phyloP scores from a whole-genome alignment of 1,140 invertebrate genomes.

The Anagrus nilaparvatae region DNA sequence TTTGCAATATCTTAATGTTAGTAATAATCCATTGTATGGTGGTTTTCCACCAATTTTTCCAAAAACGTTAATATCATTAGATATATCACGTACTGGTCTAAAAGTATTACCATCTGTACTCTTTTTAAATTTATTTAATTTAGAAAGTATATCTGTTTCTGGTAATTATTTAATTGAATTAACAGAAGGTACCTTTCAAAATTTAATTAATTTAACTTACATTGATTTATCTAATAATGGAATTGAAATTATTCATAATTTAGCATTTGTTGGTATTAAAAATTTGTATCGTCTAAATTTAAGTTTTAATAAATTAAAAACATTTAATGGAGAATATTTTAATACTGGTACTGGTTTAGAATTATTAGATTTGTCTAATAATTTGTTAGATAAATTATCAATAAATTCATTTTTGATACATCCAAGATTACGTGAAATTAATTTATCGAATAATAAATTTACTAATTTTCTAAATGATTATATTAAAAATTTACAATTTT shows the following conservation, averaged over 20 bases:
- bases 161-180: constrained; percentile 62
- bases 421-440: constrained; percentile 56
- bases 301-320: constrained; percentile 61
- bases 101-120: constrained; percentile 60
- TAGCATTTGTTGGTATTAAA: constrained; percentile 61
- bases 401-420: constrained; percentile 74
- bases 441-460: constrained; percentile 63
- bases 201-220: constrained; percentile 57
- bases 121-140: constrained; percentile 52
- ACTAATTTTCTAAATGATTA: constrained; percentile 74
- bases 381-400: constrained; percentile 61
- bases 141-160: constrained; percentile 55
- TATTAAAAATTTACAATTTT: constrained; percentile 59
- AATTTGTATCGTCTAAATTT: constrained; percentile 66
- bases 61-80: constrained; percentile 49
- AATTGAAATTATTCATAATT: constrained; percentile 64
- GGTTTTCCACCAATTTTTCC: constrained; percentile 40
- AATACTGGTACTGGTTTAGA: constrained; percentile 66
- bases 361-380: constrained; percentile 65
- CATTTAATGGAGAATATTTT: constrained; percentile 65
- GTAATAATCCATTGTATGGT: constrained; percentile 56
- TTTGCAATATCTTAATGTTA: constrained; percentile 66
- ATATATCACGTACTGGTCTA: constrained; percentile 62
- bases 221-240: constrained; percentile 67
- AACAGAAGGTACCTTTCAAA: constrained; percentile 58